Conservation (phyloP, 2,888 invertebrate species). For the Spodoptera littoralis region DNA sequence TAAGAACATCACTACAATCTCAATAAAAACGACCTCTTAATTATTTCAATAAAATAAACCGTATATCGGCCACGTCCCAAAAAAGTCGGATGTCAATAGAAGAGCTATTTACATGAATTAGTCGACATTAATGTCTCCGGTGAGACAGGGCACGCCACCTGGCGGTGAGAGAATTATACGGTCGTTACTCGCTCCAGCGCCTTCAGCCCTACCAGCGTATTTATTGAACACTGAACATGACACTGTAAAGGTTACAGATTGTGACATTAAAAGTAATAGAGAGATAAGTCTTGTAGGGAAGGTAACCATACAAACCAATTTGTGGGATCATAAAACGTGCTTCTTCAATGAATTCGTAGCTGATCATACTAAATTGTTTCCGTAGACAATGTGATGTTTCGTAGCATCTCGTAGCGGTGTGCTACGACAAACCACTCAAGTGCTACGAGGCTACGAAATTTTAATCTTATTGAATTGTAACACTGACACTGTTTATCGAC, state of each 20-base stretch:
- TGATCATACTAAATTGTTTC: too few relatives aligned
- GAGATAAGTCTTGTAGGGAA: conserved; percentile 28
- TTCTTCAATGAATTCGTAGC: too few relatives aligned
- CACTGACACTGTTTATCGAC: too few relatives aligned
- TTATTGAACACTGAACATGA: conserved; percentile 58
- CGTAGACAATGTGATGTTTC: too few relatives aligned
- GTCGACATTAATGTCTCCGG: conserved; percentile 84
- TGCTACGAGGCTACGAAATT: too few relatives aligned
- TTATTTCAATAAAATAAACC: conserved; percentile 35
- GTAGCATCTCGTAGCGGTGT: too few relatives aligned
- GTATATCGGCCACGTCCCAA: conserved; percentile 47
- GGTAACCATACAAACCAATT: too few relatives aligned
- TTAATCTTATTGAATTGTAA: too few relatives aligned
- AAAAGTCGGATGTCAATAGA: conserved; percentile 73
- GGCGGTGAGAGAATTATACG: conserved; percentile 81
- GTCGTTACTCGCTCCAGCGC: conserved; percentile 84
- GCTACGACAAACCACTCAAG: too few relatives aligned
- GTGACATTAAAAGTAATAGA: conserved; percentile 48
- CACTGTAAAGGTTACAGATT: conserved; percentile 38
- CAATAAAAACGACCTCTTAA: conserved; percentile 16
- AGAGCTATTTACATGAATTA: conserved; percentile 87
- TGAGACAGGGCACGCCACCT: conserved; percentile 85
- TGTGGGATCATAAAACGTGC: too few relatives aligned
- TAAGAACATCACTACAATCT: not conserved
- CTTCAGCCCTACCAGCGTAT: conserved; percentile 65